Base-by-base conservation (phyloP, 37 sponge, comb jelly and placozoan genomes). In the Aphrocallistes beatrix region DNA sequence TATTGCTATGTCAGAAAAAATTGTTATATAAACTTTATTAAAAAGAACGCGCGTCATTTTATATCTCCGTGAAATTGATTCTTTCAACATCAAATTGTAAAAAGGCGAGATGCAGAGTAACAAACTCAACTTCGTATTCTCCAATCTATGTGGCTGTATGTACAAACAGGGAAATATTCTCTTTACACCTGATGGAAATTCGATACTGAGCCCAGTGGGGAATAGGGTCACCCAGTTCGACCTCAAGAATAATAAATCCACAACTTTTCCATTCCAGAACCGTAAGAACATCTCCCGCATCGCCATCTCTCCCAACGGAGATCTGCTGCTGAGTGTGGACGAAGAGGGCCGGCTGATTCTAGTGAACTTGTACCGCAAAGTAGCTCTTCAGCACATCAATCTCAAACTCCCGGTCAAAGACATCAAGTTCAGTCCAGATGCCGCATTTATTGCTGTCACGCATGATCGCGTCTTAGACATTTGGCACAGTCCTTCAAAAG, bases 191-290 rank as follows among this genome's bases (percentile, higher is more conserved):
- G 93, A 93, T 87, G 93, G 91, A 23, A 89, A 90, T 83, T 84
- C 86, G 38, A 87, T 98, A 0, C 81, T 91, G 85, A 98, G 94
- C 85, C 99, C 99, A 9, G 99, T 98, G 34, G 99, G 99, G 3
- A 98, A 93, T 85, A 89, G 96, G 30, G 85, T 98, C 25, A 94
- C 99, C 1, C 89, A 88, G 49, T 98, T 98, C 83, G 99, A 98
- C 84, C 86, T 98, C 39, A 98, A 93, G 81, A 93, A 91, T 81
- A 95, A 94, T 81, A 93, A 91, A 75, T 89, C 96, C 0, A 83
- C 85, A 36, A 99, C 99, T 17, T 91, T 94, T 60, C 96, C 96
- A 23, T 99, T 93, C 82, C 94, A 99, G 83, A 99, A 92, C 51
- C 84, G 85, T 30, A 99, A 93, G 88, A 95, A 95, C 85, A 90